Evolutionary conservation across 2,797 vertebrate genomes (phyloP).

Genomic region (Siniperca scherzeri): DNA sequence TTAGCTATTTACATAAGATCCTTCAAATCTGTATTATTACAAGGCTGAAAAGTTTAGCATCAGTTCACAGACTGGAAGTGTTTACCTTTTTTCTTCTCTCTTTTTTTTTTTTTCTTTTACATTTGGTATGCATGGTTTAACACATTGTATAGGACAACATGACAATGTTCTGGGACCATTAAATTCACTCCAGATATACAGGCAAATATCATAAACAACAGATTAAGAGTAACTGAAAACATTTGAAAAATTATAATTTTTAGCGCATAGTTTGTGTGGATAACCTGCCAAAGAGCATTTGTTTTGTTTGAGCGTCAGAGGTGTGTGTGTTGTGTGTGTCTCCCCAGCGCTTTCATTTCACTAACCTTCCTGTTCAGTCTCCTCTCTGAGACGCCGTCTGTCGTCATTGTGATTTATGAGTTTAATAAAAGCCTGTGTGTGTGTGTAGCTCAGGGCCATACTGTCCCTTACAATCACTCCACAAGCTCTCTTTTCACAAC

Average conservation of each 20-base stretch:
- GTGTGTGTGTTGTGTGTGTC: slow-evolving; percentile 37
- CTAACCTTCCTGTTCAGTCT: slow-evolving; percentile 81
- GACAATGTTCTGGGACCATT: neutral
- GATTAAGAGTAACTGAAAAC: neutral
- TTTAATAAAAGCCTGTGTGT: slow-evolving; percentile 81
- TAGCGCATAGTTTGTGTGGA: slow-evolving; percentile 24
- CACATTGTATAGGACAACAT: neutral
- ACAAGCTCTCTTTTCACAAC: slow-evolving; percentile 76
- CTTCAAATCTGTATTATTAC: neutral
- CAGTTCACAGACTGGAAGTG: neutral
- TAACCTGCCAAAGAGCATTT: slow-evolving; percentile 43
- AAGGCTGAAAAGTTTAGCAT: neutral
- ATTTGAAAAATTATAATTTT: neutral
- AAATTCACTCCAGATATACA: neutral
- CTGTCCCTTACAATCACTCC: slow-evolving; percentile 84
- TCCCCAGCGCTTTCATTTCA: slow-evolving; percentile 65
- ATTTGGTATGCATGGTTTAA: slow-evolving; percentile 16
- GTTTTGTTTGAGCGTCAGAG: slow-evolving; percentile 48
- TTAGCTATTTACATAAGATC: neutral
- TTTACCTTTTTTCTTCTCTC: too few relatives aligned
- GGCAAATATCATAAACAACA: neutral
- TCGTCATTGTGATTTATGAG: slow-evolving; percentile 85
- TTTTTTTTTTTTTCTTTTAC: too few relatives aligned
- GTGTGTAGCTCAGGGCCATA: slow-evolving; percentile 78
- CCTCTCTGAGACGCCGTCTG: slow-evolving; percentile 79